Base-by-base conservation (phyloP, 1,140 invertebrate species). In the Idris sp. region DNA sequence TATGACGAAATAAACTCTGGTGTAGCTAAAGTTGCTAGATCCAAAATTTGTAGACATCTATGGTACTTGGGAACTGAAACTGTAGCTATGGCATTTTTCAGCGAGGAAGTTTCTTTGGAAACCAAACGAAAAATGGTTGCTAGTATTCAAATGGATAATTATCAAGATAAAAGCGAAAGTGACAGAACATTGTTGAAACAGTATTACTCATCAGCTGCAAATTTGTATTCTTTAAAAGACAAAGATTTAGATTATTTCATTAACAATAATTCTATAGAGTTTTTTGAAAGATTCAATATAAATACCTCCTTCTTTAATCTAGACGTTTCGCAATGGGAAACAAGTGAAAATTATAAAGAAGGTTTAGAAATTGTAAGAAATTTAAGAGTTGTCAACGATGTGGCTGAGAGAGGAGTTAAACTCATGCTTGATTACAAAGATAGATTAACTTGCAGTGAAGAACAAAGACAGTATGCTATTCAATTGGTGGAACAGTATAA, bases 171-270 rank as follows among this genome's bases (percentile, higher is more conserved):
- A 43, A 25, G n/a, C 15, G 5, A 43, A 11, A 11, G 2, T 43
- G 13, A 16, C 18, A 13, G 16, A 30, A 10, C 13, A 14, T 46
- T 46, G 15, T 10, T 33, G 28, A 35, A 51, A 3, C n/a, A n/a
- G n/a, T n/a, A n/a, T n/a, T n/a, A n/a, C n/a, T n/a, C n/a, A n/a
- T n/a, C n/a, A n/a, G n/a, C n/a, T n/a, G n/a, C 8, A 25, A 36
- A 14, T 26, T 51, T 49, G 5, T 7, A 4, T 19, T 18, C 10
- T 10, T 38, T 58, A 9, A 10, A 14, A 8, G 19, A 64, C 13
- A 75, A 68, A 59, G 56, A 78, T 4, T 46, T 75, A 9, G 72
- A 75, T 48, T 33, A 38, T 46, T 75, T 78, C 10, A 9, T 75
- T 13, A 51, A 10, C 44, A 26, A 41, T 0, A 22, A 73, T 41